Evolutionary conservation across 2,113 vertebrate genomes (phyloP).

Genomic region (Ahaetulla prasina): DNA sequence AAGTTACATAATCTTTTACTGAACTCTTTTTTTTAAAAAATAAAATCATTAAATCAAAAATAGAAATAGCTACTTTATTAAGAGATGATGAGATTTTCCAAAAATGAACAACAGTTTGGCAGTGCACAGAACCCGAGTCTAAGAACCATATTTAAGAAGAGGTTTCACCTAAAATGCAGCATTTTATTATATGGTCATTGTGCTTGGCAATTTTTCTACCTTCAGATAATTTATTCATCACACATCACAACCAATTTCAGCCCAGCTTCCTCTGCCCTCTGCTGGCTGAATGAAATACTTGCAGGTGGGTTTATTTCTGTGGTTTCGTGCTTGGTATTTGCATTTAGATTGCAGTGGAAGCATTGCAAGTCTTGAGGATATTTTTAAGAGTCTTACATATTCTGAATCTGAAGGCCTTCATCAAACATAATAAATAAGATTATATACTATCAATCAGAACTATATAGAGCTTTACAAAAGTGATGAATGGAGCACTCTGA

Average conservation of each 20-base stretch:
- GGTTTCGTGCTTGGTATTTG: background rate
- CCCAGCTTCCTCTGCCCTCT: conserved; percentile 73
- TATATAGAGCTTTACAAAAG: background rate
- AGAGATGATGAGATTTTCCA: background rate
- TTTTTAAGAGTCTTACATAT: conserved; percentile 5
- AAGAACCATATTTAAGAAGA: background rate
- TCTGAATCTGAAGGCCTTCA: background rate
- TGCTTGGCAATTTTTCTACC: background rate
- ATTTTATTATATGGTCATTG: background rate
- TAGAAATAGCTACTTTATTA: background rate
- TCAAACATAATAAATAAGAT: background rate
- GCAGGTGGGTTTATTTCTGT: background rate
- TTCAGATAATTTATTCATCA: background rate
- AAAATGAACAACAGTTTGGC: background rate
- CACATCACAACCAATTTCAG: conserved; percentile 29
- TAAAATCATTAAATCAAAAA: background rate
- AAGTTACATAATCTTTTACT: background rate
- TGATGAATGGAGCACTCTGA: background rate
- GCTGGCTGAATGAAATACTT: conserved; percentile 50
- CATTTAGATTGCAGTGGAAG: background rate
- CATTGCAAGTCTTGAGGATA: background rate
- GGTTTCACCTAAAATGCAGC: background rate
- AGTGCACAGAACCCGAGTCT: background rate
- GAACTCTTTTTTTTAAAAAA: background rate
- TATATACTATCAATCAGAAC: background rate